Evolutionary conservation across 2,113 vertebrate genomes (phyloP), one percentile per base, ranked within the genome.

Genomic region (Cephalopterus ornatus): DNA sequence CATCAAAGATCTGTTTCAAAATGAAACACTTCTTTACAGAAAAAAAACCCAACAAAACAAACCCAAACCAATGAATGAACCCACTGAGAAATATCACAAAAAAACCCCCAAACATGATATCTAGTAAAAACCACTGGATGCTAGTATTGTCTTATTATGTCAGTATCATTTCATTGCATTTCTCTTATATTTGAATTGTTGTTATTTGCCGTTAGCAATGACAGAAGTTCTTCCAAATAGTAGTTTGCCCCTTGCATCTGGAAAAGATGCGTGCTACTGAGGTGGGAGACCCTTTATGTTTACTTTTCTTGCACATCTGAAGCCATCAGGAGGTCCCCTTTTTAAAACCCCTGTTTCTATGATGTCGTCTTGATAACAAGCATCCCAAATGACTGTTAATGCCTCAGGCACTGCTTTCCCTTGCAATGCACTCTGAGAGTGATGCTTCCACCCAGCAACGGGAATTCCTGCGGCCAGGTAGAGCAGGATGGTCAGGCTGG

Each of bases 81-180:
- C 41, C 50, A 70, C 15, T 5, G 44, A 50, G 17, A 20, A 23
- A 35, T 9, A 3, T 22, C 26, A 63, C 9, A 20, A 44, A 58
- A 56, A 46, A 4, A 0, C 2, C 8, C 6, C 10, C 8, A 92
- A 74, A 4, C 4, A 50, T 55, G 9, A 18, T 39, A 39, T 83
- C 46, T 80, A 83, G 46, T 46, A 52, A 77, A 94, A 87, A 30
- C 74, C 49, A 62, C 49, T 85, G 66, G 66, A 71, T 91, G 74
- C 58, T 58, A 92, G 26, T 92, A 23, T 91, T 92, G 62, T 76
- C 32, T 55, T 87, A 44, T 37, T 56, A 56, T 42, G 23, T 18
- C 15, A 7, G 3, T 65, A 55, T 32, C 6, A 41, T 79, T 70
- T 70, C 53, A 61, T 9, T 74, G 14, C 19, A 32, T 93, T 95